Base-by-base conservation (phyloP, 1,140 invertebrate genomes). In the Euwallacea similis region DNA sequence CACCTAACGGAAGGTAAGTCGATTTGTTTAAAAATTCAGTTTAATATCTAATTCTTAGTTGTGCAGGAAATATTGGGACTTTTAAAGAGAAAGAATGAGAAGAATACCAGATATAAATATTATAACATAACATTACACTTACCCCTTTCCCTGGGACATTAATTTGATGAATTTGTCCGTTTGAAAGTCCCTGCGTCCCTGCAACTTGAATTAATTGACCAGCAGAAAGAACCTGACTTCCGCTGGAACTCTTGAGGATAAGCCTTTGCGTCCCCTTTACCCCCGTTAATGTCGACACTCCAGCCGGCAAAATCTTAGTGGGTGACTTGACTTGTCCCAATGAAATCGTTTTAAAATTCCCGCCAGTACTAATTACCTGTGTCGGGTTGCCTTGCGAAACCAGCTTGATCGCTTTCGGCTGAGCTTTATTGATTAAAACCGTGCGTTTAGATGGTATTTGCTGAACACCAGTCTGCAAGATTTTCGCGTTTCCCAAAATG, bases 301-400 rank as follows among this genome's bases (percentile, higher is more conserved):
- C 88, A 42, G 90, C 88, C 50, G 91, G 89, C 55, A 90, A 82
- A 74, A 91, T 88, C 82, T 90, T 90, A 15, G 88, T 85, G 4
- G 88, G 87, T n/a, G 87, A 86, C 77, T 88, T 88, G 46, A 86
- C 82, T 42, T 73, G 72, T 21, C 54, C 69, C 41, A 78, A 56
- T 41, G 77, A 61, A 11, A 77, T 69, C 7, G 77, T 77, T 74
- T 77, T 76, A 33, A 69, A 54, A 33, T 44, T 53, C n/a, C 42
- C 54, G 21, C 33, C 53, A 41, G 58, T 69, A 42, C 54, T 42
- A 33, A 33, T 33, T 33, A 33, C 21, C 16, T 73, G 74, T 8
- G 63, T 47, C 11, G 71, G 11, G 11, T 55, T 50, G 6, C 81
- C 66, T 54, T 81, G 81, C 7, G 80, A 76, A 41, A 82, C 64